Evolutionary conservation across 2,888 invertebrate species (phyloP), one percentile per base, ranked within the genome.

Genomic region (Ernsta delagoae): DNA sequence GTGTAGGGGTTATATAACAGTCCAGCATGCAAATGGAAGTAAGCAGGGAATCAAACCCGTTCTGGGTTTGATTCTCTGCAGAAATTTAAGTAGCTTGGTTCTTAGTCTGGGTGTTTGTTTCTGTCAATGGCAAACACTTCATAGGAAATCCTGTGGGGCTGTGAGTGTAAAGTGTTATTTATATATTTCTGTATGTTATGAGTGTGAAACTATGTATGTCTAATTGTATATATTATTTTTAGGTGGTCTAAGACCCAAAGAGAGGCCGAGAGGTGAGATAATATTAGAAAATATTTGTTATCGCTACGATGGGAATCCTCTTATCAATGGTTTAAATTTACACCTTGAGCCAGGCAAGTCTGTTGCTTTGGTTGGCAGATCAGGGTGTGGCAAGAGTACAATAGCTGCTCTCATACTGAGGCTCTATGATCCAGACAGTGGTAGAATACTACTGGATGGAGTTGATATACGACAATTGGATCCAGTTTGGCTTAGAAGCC

Each of bases 321-420:
- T 93, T 7, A 84, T 98, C 65, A 93, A 95, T 60, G 94, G 95
- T 39, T 92, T 98, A 31, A 94, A 91, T 74, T 90, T 98, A 41
- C 92, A 91, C 6, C 90, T 98, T 4, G 92, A 94, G 0, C 95
- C 96, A 0, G 96, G 96, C 8, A 95, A 95, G 72, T 95, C 97
- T 0, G 95, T 97, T 8, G 98, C 98, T 0, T 83, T 96, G 12
- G 96, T 99, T 0, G 99, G 99, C 0, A 94, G 97, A 0, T 98
- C 98, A 70, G 99, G 99, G 0, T 98, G 98, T 36, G 99, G 99
- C 0, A 99, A 99, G 88, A 98, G 98, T 61, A 99, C 99, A 0
- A 92, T 99, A 70, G 98, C 97, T 0, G 93, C 96, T 0, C 93
- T 99, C 1, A 92, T 99, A 72, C 88, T 99, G 61, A 93, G 99